Percentiles rank a stretch among this genome's conserved stretches.
Conservation (phyloP, 2,797 vertebrate species). For the Malurus splendens region DNA sequence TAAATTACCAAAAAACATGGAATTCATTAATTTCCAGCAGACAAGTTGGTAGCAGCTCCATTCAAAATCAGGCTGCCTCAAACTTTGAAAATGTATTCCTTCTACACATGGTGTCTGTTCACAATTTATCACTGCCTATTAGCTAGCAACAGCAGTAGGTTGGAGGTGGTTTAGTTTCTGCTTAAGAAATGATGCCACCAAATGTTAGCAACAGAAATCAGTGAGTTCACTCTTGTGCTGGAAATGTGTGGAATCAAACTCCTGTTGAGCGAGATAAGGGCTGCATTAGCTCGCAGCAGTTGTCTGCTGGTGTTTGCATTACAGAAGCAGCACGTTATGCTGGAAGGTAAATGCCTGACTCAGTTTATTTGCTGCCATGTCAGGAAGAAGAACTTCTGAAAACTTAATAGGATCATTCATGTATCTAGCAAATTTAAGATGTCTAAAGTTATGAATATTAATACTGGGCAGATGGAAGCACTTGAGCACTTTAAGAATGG, state of each 20-base stretch:
- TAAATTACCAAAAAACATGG: not conserved
- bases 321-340: conserved; percentile 19
- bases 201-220: conserved; percentile 19
- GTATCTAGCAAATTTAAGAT: conserved; percentile 29
- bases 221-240: not conserved
- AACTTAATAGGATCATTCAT: conserved; percentile 10
- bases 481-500: not conserved
- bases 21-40: not conserved
- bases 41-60: not conserved
- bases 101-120: not conserved
- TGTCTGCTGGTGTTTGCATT: conserved; percentile 39
- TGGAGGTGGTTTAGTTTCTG: not conserved
- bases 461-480: not conserved
- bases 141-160: not conserved
- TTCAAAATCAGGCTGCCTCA: not conserved
- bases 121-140: not conserved
- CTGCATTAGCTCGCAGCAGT: conserved; percentile 58
- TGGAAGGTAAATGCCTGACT: conserved; percentile 42
- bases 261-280: conserved; percentile 52
- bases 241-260: conserved; percentile 26
- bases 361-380: conserved; percentile 43
- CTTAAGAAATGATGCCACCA: not conserved
- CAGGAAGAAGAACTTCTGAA: conserved; percentile 38
- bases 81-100: not conserved
- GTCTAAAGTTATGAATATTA: conserved; percentile 27